Conservation (phyloP, 2,113 vertebrate genomes). For the Himantopus leucocephalus region DNA sequence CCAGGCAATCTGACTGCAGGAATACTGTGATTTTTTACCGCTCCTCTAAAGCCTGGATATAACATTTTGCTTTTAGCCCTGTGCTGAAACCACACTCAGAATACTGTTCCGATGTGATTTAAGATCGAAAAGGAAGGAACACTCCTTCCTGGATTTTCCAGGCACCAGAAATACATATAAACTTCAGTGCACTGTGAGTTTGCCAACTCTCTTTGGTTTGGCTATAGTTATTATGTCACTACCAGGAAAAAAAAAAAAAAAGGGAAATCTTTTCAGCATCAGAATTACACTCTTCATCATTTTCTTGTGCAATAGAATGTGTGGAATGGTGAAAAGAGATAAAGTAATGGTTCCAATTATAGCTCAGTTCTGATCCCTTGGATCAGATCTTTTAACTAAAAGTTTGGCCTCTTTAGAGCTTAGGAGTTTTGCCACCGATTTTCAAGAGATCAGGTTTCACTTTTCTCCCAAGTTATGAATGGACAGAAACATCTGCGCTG, state of each 20-base stretch:
- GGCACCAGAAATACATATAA: constrained; percentile 1
- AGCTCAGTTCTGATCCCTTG: not conserved
- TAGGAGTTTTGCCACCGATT: not conserved
- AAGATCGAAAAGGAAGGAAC: not conserved
- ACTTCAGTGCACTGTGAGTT: not conserved
- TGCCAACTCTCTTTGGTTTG: constrained; percentile 6
- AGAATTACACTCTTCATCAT: not conserved
- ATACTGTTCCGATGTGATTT: not conserved
- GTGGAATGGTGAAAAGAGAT: not conserved
- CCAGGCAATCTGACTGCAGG: not conserved
- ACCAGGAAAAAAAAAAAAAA: accelerated
- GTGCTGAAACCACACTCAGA: not conserved
- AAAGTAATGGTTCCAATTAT: not conserved
- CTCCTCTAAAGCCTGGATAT: not conserved
- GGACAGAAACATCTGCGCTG: not conserved
- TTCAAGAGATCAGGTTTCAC: not conserved
- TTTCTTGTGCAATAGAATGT: not conserved
- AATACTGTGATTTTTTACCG: not conserved
- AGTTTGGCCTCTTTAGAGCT: not conserved
- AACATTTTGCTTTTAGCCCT: not conserved
- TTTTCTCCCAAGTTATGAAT: not conserved
- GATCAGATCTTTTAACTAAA: not conserved
- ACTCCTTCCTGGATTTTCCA: constrained; percentile 5
- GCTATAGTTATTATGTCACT: not conserved
- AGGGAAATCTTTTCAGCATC: not conserved